phyloP scores from a whole-genome alignment of 2,888 invertebrate genomes.

The Galerucella nymphaeae region DNA sequence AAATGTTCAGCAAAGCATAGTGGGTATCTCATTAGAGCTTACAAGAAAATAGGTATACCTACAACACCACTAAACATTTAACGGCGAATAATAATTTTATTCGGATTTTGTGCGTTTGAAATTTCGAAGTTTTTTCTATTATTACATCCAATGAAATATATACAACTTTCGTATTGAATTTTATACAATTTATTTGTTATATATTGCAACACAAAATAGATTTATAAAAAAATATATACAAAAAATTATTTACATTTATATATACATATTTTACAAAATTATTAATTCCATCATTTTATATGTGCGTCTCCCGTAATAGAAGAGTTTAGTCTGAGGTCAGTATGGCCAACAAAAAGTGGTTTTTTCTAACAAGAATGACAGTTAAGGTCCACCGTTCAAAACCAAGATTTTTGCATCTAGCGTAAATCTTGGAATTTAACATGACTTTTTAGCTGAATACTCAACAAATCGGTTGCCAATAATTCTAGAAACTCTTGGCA shows the following conservation, averaged over 20 bases:
- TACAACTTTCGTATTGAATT: conserved; percentile 15
- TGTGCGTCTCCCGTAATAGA: too few relatives aligned
- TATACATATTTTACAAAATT: conserved; percentile 33
- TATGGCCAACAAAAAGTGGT: too few relatives aligned
- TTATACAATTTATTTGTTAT: conserved; percentile 10
- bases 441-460: too few relatives aligned
- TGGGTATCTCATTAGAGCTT: neutral
- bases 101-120: neutral
- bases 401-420: too few relatives aligned
- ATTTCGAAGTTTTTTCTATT: neutral
- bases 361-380: too few relatives aligned
- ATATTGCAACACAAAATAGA: conserved; percentile 23
- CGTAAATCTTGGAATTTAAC: too few relatives aligned
- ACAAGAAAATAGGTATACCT: neutral
- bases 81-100: neutral
- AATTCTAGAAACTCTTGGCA: too few relatives aligned
- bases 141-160: conserved; percentile 22
- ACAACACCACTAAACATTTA: neutral
- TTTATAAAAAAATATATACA: conserved; percentile 26
- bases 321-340: too few relatives aligned
- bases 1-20: conserved; percentile 7
- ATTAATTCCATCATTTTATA: neutral
- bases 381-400: too few relatives aligned
- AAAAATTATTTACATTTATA: conserved; percentile 28
- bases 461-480: too few relatives aligned